Evolutionary conservation across 2,113 vertebrate genomes (phyloP), one percentile per base, ranked within the genome.

Genomic region (Caloenas nicobarica): DNA sequence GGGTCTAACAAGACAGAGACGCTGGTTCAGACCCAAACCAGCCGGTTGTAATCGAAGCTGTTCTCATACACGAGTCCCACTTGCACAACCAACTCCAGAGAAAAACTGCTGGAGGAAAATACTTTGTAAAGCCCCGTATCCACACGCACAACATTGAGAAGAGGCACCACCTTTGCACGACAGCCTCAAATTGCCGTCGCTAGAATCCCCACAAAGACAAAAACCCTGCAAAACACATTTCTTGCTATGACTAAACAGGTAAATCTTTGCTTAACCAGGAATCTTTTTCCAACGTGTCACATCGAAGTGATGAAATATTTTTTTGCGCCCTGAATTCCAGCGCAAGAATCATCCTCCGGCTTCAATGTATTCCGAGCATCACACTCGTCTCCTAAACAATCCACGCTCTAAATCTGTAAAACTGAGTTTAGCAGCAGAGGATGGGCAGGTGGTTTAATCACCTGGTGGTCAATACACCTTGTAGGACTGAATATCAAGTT

Each of bases 61-160:
- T 16, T 56, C 62, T 72, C 57, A 34, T 5, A 36, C 22, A 7
- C 0, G 0, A 50, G 38, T 64, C 16, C 8, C 42, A 31, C 11
- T 91, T 1, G 9, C 2, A 2, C 72, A 77, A 38, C 6, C 40
- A 44, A 31, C 19, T 76, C 33, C 62, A 74, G n/a, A 38, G 23
- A 29, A 61, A 72, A 86, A 17, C 0, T 2, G 8, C 57, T 1
- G 10, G 31, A 29, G 7, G 8, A 6, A 36, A 89, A 26, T 1
- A 25, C 36, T 19, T 13, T 11, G 11, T 48, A 50, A 61, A 24
- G 8, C 26, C 29, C 57, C 5, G 3, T 66, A 51, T 5, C 33
- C 74, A 51, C 1, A 0, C 1, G 24, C 2, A 7, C 13, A 25
- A 46, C 0, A 0, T 4, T 7, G 64, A 68, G 68, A 74, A 56